Percentiles rank a stretch among this genome's conserved stretches.
These are phyloP conservation scores for Venusia cambrica DNA, from an alignment of 2,888 invertebrate species.

Conservation along the genomic window DNA sequence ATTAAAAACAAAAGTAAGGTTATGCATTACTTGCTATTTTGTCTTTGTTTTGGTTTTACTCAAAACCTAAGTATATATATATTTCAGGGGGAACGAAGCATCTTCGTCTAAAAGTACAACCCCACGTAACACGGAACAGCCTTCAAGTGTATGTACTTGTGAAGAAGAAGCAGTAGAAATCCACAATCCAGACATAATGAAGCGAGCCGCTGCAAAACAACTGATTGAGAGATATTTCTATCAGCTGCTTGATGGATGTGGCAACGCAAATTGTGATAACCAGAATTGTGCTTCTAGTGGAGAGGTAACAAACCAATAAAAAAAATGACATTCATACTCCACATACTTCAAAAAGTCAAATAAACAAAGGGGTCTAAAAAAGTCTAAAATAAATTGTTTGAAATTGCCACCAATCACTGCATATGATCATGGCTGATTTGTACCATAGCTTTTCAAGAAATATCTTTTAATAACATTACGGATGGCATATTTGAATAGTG, in stretches of 20 bases:
- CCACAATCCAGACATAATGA: conserved; percentile 83
- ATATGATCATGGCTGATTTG: no score
- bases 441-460: no score
- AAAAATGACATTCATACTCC: no score
- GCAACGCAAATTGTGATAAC: conserved; percentile 92
- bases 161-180: conserved; percentile 42
- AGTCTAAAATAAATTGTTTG: no score
- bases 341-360: no score
- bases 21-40: conserved; percentile 77
- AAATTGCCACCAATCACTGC: no score
- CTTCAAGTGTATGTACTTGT: conserved; percentile 59
- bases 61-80: conserved; percentile 29
- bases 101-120: conserved; percentile 71
- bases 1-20: conserved; percentile 40
- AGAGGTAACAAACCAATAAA: conserved; percentile 85
- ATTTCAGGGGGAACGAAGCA: conserved; percentile 74
- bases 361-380: no score
- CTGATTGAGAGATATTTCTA: conserved; percentile 96
- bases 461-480: no score
- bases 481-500: no score
- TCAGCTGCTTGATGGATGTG: conserved; percentile 95
- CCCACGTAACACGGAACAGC: conserved; percentile 58
- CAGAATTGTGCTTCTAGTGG: conserved; percentile 94
- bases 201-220: conserved; percentile 89
- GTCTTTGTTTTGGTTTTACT: conserved; percentile 57